Conservation (phyloP, 2,113 vertebrate species). For the Nannospalax galili region DNA sequence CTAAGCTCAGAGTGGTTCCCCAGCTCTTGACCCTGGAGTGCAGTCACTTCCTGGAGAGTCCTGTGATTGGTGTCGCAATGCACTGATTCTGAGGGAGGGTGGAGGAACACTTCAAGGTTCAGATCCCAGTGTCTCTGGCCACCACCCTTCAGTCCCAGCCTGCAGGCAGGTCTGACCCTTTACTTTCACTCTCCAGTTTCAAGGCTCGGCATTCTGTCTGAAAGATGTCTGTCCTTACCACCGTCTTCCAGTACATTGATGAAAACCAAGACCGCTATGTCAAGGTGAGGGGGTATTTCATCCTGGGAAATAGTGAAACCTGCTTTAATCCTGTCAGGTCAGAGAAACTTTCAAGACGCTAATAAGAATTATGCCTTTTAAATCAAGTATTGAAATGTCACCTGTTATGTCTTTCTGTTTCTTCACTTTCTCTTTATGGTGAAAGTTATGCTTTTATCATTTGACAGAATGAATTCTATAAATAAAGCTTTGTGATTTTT, state of each 20-base stretch:
- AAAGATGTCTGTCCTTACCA: constrained; percentile 90
- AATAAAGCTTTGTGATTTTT: background rate
- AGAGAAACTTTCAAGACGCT: background rate
- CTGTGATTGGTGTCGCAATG: background rate
- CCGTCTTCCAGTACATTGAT: constrained; percentile 94
- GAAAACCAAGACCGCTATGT: constrained; percentile 94
- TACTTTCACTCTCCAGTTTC: constrained; percentile 3
- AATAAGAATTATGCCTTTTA: background rate
- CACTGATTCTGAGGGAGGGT: background rate
- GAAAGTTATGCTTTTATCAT: background rate
- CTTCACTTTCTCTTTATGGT: background rate
- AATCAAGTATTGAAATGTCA: background rate
- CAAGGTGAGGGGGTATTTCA: constrained; percentile 85
- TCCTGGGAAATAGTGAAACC: background rate
- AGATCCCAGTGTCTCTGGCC: background rate
- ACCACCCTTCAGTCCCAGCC: background rate
- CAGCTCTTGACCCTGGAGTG: background rate
- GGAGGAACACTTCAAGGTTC: background rate
- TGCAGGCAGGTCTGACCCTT: background rate
- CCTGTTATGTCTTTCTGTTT: background rate
- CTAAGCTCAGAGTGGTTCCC: background rate
- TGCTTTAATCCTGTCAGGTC: background rate
- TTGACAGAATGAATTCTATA: background rate
- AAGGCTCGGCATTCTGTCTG: background rate
- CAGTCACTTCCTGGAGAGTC: constrained; percentile 39